These are phyloP conservation scores for Sphaerodactylus townsendi DNA, from an alignment of 2,113 vertebrate genomes.

Conservation along the genomic window DNA sequence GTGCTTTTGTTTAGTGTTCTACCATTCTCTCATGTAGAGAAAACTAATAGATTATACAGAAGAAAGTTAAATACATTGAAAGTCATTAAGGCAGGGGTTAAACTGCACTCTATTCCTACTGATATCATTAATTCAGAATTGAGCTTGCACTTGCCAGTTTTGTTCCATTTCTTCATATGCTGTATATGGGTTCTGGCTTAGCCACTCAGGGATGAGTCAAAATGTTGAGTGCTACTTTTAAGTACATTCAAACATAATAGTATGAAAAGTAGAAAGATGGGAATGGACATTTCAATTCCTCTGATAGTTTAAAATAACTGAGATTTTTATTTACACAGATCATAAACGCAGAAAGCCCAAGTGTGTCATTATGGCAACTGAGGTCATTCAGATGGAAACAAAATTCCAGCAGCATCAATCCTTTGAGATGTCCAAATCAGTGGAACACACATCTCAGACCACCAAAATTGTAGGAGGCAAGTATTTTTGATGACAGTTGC, in stretches of 20 bases:
- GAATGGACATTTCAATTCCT: not conserved
- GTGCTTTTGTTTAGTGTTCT: not conserved
- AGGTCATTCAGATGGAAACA: slow-evolving; percentile 32
- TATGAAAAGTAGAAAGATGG: not conserved
- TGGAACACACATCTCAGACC: slow-evolving; percentile 50
- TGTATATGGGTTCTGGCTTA: not conserved
- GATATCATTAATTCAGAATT: not conserved
- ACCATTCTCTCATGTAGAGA: not conserved
- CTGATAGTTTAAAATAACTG: not conserved
- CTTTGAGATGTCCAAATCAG: slow-evolving; percentile 48
- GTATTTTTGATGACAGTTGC: not conserved
- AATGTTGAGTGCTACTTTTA: not conserved
- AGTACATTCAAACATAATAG: not conserved
- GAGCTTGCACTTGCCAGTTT: not conserved
- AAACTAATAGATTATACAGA: not conserved
- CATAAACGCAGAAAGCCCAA: not conserved
- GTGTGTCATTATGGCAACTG: not conserved
- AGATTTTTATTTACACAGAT: not conserved
- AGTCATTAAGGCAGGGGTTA: not conserved
- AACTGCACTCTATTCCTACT: not conserved
- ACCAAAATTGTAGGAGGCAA: slow-evolving; percentile 56
- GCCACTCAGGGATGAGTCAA: not conserved
- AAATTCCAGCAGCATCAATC: not conserved
- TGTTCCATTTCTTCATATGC: not conserved
- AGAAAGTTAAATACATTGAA: not conserved